Percentiles rank a stretch among this genome's conserved stretches.
Evolutionary conservation across 2,113 vertebrate genomes (phyloP).

Genomic region (Solea senegalensis): DNA sequence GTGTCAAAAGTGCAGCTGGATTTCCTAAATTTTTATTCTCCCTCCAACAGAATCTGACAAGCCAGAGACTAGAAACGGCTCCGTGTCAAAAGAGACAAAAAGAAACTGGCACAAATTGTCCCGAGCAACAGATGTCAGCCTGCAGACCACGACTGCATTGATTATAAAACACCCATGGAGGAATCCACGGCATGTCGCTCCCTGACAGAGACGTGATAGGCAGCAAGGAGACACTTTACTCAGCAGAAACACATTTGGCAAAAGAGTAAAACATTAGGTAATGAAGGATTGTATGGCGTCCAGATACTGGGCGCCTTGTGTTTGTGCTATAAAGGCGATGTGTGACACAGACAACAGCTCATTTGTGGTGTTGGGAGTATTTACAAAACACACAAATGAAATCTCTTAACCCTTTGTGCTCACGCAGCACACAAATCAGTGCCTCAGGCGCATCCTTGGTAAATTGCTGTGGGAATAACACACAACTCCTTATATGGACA

Average conservation of each 20-base stretch:
- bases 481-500: no score
- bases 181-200: constrained; percentile 32
- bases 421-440: no score
- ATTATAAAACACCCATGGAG: constrained; percentile 50
- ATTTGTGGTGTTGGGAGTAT: neutral
- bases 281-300: neutral
- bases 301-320: neutral
- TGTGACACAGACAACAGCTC: neutral
- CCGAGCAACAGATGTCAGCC: constrained; percentile 60
- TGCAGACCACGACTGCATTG: constrained; percentile 45
- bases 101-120: constrained; percentile 31
- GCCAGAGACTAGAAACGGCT: constrained; percentile 42
- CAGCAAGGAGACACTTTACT: constrained; percentile 34
- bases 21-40: constrained; percentile 26
- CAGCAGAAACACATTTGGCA: constrained; percentile 27
- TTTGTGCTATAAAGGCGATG: neutral
- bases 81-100: constrained; percentile 44
- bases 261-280: constrained; percentile 23
- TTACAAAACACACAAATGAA: neutral
- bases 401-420: no score
- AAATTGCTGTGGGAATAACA: no score
- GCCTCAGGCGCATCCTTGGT: no score
- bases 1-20: constrained; percentile 4
- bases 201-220: constrained; percentile 29
- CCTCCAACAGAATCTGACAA: constrained; percentile 27